Evolutionary conservation across 2,797 vertebrate species (phyloP).

Genomic region (Sorex maritimensis): DNA sequence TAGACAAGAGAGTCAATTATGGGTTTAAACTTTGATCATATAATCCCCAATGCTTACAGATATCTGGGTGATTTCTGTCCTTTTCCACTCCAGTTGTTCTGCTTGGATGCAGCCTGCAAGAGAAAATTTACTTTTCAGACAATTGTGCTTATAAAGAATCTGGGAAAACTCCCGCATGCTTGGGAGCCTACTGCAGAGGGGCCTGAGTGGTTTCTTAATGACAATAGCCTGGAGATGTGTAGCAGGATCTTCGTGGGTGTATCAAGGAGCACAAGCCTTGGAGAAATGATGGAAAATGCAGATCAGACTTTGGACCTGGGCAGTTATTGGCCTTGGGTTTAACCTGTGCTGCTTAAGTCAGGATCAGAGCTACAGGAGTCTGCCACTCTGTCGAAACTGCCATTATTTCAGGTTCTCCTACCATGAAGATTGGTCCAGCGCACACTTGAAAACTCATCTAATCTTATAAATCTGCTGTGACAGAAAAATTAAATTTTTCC

Average conservation of each 20-base stretch:
- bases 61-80: conserved; percentile 69
- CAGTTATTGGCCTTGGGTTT: neutral
- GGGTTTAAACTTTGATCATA: conserved; percentile 77
- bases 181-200: neutral
- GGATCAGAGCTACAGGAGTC: neutral
- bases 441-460: neutral
- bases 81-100: conserved; percentile 72
- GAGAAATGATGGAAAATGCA: neutral
- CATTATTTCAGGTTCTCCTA: neutral
- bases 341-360: neutral
- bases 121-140: conserved; percentile 73
- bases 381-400: neutral
- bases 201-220: conserved; percentile 13
- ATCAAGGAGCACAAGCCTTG: neutral
- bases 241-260: neutral
- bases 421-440: neutral
- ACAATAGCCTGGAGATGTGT: neutral
- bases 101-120: conserved; percentile 63
- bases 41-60: conserved; percentile 74
- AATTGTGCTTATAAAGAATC: conserved; percentile 27
- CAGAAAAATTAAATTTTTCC: conserved; percentile 55
- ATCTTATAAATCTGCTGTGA: neutral
- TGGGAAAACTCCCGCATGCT: neutral
- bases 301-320: too few relatives aligned
- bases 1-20: conserved; percentile 74